Conservation (phyloP, 2,113 vertebrate genomes). For the Pitta sordida region DNA sequence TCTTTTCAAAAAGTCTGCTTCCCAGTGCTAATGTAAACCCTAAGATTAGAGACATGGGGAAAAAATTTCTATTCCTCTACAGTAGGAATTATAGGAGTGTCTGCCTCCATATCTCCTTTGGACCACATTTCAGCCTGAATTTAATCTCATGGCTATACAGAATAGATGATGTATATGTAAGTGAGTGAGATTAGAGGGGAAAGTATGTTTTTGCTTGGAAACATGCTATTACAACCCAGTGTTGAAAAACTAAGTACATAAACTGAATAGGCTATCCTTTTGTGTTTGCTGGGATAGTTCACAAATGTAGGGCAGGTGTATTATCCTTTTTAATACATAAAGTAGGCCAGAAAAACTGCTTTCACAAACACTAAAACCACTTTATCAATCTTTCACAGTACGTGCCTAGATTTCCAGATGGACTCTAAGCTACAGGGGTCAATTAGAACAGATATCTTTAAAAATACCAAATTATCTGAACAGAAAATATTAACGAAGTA, state of each 20-base stretch:
- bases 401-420: not conserved
- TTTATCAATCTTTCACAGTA: not conserved
- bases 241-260: not conserved
- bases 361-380: not conserved
- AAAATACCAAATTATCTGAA: not conserved
- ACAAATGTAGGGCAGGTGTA: not conserved
- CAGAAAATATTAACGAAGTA: not conserved
- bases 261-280: not conserved
- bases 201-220: not conserved
- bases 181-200: not conserved
- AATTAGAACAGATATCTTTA: not conserved
- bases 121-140: not conserved
- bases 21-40: not conserved
- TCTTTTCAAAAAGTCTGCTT: not conserved
- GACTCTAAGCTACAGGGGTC: not conserved
- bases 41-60: not conserved
- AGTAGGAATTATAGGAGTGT: not conserved
- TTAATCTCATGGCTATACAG: not conserved
- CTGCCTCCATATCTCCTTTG: not conserved
- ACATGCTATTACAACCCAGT: not conserved
- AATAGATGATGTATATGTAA: not conserved
- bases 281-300: not conserved
- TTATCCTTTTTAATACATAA: not conserved
- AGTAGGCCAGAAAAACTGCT: not conserved
- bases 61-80: not conserved